Conservation (phyloP, 2,113 vertebrate species). For the Serilophus lunatus region DNA sequence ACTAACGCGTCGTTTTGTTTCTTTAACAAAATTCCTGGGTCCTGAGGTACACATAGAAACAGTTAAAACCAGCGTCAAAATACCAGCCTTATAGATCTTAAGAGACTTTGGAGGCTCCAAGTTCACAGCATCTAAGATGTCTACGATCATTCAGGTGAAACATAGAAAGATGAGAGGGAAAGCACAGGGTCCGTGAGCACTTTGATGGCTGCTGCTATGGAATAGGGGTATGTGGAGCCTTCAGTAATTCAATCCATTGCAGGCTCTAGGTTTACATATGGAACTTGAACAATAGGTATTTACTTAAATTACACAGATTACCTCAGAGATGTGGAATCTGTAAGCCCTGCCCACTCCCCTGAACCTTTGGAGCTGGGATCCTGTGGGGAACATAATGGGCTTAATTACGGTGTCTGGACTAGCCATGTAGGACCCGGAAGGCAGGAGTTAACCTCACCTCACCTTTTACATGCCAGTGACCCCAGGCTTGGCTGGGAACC, state of each 20-base stretch:
- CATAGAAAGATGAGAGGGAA: not conserved
- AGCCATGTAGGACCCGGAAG: constrained; percentile 40
- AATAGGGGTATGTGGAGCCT: not conserved
- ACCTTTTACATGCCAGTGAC: constrained; percentile 51
- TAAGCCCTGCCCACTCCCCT: constrained; percentile 25
- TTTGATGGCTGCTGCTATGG: not conserved
- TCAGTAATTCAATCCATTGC: not conserved
- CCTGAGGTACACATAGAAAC: not conserved
- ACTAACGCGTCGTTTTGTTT: not conserved
- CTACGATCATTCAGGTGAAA: not conserved
- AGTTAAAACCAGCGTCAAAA: not conserved
- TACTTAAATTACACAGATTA: constrained; percentile 44
- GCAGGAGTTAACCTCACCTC: constrained; percentile 56
- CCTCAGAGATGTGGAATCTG: constrained; percentile 58
- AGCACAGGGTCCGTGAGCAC: rapidly evolving
- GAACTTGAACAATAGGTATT: constrained; percentile 45
- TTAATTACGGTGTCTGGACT: constrained; percentile 58
- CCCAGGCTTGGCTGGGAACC: not conserved
- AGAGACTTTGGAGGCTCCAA: not conserved
- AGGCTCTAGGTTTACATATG: not conserved
- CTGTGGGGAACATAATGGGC: constrained; percentile 58
- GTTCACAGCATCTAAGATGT: not conserved
- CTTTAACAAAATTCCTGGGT: not conserved
- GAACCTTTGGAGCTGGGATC: constrained; percentile 42
- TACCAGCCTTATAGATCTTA: not conserved